These are phyloP conservation scores for Spheniscus humboldti DNA, from an alignment of 2,797 vertebrate species.

Conservation along the genomic window DNA sequence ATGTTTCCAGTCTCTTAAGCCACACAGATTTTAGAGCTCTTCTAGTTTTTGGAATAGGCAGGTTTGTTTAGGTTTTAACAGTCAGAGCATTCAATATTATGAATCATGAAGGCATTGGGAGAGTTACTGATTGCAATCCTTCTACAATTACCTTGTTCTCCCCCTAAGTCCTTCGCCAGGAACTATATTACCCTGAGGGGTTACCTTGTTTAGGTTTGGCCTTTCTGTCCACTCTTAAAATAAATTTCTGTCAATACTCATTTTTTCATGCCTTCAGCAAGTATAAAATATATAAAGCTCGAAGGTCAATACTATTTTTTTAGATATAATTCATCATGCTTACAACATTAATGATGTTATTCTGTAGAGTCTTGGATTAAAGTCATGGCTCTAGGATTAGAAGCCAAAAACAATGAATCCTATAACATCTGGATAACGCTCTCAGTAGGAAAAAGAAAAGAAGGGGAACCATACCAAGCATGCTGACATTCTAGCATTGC, in stretches of 20 bases:
- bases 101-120: conserved; percentile 13
- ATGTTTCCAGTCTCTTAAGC: not conserved
- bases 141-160: conserved; percentile 17
- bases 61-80: not conserved
- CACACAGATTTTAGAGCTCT: not conserved
- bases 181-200: not conserved
- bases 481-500: conserved; percentile 82
- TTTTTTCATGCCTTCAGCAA: conserved; percentile 31
- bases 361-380: conserved; percentile 49
- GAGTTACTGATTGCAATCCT: conserved; percentile 37
- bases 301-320: conserved; percentile 42
- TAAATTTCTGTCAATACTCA: conserved; percentile 19
- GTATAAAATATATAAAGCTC: not conserved
- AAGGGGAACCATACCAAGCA: conserved; percentile 75
- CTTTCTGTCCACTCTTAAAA: conserved; percentile 25
- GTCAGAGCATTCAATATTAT: not conserved
- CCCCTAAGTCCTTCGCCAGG: not conserved
- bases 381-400: conserved; percentile 17
- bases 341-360: conserved; percentile 48
- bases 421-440: conserved; percentile 50
- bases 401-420: conserved; percentile 52
- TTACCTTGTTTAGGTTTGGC: conserved; percentile 27
- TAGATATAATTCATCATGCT: conserved; percentile 29
- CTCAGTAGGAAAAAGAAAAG: not conserved
- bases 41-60: not conserved